Conservation (phyloP, 2,888 invertebrate genomes). For the Petrolisthes cinctipes region DNA sequence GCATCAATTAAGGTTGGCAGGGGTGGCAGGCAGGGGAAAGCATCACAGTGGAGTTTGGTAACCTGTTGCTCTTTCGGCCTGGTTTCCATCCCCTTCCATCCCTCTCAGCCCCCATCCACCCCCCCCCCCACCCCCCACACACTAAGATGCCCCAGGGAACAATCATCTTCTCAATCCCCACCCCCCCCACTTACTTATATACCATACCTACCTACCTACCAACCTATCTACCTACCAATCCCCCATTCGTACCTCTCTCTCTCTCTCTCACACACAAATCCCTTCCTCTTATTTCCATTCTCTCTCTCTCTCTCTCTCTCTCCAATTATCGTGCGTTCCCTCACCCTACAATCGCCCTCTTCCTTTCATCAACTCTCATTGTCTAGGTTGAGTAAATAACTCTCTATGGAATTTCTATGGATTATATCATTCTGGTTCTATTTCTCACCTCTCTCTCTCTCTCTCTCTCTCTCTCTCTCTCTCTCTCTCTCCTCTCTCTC, state of each 20-base stretch:
- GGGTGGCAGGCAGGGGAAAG: too few relatives aligned
- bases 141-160: too few relatives aligned
- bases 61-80: too few relatives aligned
- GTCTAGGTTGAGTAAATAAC: neutral
- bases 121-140: too few relatives aligned
- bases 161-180: too few relatives aligned
- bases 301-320: too few relatives aligned
- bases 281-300: too few relatives aligned
- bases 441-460: neutral
- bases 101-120: too few relatives aligned
- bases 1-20: too few relatives aligned
- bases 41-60: too few relatives aligned
- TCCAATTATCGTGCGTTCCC: neutral
- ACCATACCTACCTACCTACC: neutral
- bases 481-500: neutral
- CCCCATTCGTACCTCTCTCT: neutral
- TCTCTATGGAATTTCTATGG: neutral
- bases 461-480: neutral
- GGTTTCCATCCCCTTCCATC: too few relatives aligned
- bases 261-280: too few relatives aligned
- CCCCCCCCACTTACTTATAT: neutral
- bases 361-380: neutral
- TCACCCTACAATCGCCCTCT: neutral
- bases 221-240: neutral
- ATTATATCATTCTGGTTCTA: neutral